Evolutionary conservation across 2,888 invertebrate genomes (phyloP), one percentile per base, ranked within the genome.

Genomic region (Zygothrica quintamaculata): DNA sequence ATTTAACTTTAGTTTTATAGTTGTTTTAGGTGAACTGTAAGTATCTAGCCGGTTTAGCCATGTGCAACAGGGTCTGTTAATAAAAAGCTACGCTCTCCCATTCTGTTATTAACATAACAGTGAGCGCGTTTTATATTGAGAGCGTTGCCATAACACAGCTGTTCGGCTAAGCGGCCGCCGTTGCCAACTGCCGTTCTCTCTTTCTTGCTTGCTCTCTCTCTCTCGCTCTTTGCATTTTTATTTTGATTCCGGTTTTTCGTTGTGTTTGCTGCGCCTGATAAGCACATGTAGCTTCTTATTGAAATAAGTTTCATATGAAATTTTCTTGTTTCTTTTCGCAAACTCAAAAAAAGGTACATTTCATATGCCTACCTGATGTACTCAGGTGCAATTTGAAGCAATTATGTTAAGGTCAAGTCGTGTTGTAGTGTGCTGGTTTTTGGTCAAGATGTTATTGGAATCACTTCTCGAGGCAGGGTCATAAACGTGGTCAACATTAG

Each of bases 201-300:
- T n/a, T n/a, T n/a, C n/a, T n/a, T n/a, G n/a, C 12, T 26, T 8
- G 26, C 26, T n/a, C 26, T n/a, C 37, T 33, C 48, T 37, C 42
- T n/a, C 26, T 2, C 52, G 34, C 44, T 46, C 59, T 60, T 80
- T 62, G 65, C 42, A 43, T 42, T 77, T 80, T 75, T 74, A 65
- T 84, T 80, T 78, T 85, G 79, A 85, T 82, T 78, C 85, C 82
- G 78, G 82, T 78, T 80, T 78, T 68, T 76, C 71, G 80, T 61
- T 78, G 68, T 62, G 55, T 73, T 77, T 77, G 66, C 46, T 42
- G 48, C 53, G 33, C 9, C 69, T 77, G 81, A 84, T 78, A 78
- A 84, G 65, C 73, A 59, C 39, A 44, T 48, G 48, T 36, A 36
- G 51, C 61, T 69, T 62, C 78, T 77, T 51, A 15, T 50, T 65